A percentile compares a stretch with the other conserved stretches of the same genome.
Evolutionary conservation across 2,888 invertebrate genomes (phyloP).

Genomic region (Prenolepis imparis): DNA sequence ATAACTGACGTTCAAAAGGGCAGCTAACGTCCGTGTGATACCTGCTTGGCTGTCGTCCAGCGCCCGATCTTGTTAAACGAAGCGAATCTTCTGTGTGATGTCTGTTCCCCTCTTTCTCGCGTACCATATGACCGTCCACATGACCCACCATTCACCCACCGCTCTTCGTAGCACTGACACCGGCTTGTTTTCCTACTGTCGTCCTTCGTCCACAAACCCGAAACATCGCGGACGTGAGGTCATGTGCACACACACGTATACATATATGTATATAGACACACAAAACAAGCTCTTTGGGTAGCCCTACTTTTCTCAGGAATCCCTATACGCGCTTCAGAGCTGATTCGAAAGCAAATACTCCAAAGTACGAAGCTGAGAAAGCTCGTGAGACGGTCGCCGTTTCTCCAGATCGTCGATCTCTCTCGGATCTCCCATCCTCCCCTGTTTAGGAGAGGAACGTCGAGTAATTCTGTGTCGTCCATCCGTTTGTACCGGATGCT

Average conservation of each 20-base stretch:
- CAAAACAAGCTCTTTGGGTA: neutral
- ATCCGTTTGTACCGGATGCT: slow-evolving; percentile 46
- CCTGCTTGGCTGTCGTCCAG: slow-evolving; percentile 77
- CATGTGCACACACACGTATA: neutral
- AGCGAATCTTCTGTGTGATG: slow-evolving; percentile 79
- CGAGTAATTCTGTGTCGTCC: slow-evolving; percentile 26
- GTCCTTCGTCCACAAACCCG: slow-evolving; percentile 1
- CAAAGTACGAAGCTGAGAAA: slow-evolving; percentile 16
- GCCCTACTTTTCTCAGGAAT: slow-evolving; percentile 21
- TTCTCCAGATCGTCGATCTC: slow-evolving; percentile 21
- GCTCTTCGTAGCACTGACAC: slow-evolving; percentile 1
- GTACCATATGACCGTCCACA: slow-evolving; percentile 43
- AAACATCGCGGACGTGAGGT: slow-evolving; percentile 22
- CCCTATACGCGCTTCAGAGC: neutral
- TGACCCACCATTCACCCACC: neutral
- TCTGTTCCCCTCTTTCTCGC: slow-evolving; percentile 35
- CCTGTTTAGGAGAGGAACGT: neutral
- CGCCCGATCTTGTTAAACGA: slow-evolving; percentile 80
- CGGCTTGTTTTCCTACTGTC: slow-evolving; percentile 26
- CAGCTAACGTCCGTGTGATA: slow-evolving; percentile 78
- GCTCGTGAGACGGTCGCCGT: neutral
- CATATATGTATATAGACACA: neutral
- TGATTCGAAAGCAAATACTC: slow-evolving; percentile 63
- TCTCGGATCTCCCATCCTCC: neutral
- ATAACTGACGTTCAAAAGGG: slow-evolving; percentile 79